Evolutionary conservation across 1,140 invertebrate genomes (phyloP).

Genomic region (Megathymus violae): DNA sequence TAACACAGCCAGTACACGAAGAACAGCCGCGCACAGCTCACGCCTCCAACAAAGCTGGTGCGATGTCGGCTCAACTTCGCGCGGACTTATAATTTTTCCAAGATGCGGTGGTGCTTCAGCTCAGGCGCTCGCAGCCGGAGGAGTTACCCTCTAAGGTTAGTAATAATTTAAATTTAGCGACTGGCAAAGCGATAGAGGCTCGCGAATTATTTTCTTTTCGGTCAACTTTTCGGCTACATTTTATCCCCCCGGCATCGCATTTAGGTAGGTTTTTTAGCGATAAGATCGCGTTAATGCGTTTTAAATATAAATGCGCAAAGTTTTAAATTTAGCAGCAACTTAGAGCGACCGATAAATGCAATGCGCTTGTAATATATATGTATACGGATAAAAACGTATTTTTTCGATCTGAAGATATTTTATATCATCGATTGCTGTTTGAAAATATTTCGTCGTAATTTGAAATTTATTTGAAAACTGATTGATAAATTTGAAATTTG

Average conservation of each 20-base stretch:
- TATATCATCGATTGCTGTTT: no score
- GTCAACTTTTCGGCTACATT: background rate
- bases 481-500: no score
- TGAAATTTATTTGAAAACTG: no score
- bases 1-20: constrained; percentile 1
- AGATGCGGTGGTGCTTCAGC: background rate
- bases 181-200: background rate
- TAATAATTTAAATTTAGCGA: background rate
- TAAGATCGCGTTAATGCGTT: background rate
- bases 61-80: constrained; percentile 11
- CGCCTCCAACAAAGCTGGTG: background rate
- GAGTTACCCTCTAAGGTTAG: background rate
- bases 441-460: no score
- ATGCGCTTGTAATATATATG: background rate
- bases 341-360: background rate
- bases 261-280: background rate
- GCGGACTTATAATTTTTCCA: constrained; percentile 1
- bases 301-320: background rate
- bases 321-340: no score
- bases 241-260: background rate
- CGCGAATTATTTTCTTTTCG: background rate
- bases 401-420: no score
- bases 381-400: no score
- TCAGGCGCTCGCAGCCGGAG: background rate
- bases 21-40: background rate